These are phyloP conservation scores for Chloroceryle amazona DNA, from an alignment of 2,797 vertebrate genomes.

Conservation along the genomic window DNA sequence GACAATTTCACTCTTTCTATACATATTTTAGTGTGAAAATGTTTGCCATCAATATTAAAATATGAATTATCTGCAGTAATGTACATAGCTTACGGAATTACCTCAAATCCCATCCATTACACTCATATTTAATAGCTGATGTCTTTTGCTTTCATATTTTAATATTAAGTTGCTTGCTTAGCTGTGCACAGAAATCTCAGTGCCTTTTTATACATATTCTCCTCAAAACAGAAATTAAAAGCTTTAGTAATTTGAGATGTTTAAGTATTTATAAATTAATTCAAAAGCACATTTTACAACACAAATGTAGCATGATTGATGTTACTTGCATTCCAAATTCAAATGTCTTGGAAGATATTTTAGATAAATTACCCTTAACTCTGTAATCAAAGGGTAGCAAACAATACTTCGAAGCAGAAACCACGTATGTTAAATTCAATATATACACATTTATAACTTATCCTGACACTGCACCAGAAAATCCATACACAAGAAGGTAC, in stretches of 20 bases:
- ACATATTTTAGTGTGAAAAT: constrained; percentile 70
- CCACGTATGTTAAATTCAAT: neutral
- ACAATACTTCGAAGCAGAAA: neutral
- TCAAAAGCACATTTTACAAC: neutral
- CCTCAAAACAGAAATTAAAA: neutral
- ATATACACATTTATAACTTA: neutral
- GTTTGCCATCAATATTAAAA: constrained; percentile 76
- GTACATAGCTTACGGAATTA: constrained; percentile 53
- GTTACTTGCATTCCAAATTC: neutral
- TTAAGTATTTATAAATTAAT: neutral
- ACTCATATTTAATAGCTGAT: constrained; percentile 24
- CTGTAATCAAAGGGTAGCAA: neutral
- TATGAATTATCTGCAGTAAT: constrained; percentile 37
- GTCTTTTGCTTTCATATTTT: constrained; percentile 35
- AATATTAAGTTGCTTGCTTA: constrained; percentile 17
- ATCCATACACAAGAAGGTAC: fast-evolving
- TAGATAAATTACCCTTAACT: neutral
- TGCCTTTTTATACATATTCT: neutral
- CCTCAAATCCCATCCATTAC: constrained; percentile 52
- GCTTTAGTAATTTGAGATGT: neutral
- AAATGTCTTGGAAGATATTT: neutral
- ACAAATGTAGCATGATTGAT: neutral
- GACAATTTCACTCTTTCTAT: constrained; percentile 53
- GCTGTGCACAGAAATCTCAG: neutral
- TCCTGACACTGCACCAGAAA: neutral